A percentile compares a stretch with the other conserved stretches of the same genome.
phyloP scores from a whole-genome alignment of 2,113 vertebrate species.

The Junco hyemalis region DNA sequence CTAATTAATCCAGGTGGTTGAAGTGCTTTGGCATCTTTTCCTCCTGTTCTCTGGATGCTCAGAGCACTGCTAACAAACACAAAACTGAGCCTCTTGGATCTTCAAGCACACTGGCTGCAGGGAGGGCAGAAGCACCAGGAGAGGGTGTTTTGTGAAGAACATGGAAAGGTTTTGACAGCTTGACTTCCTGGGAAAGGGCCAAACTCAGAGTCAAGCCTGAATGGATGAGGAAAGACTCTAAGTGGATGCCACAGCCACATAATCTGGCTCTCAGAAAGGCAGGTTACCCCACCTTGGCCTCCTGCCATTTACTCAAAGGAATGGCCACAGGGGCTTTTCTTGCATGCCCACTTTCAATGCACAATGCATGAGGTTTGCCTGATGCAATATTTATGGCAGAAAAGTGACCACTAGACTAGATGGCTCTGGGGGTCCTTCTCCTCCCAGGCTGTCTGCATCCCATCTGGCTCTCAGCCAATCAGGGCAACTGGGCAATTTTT shows the following conservation, averaged over 20 bases:
- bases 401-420: neutral
- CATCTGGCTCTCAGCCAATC: neutral
- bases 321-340: neutral
- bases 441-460: neutral
- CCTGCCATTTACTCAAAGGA: neutral
- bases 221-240: neutral
- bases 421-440: neutral
- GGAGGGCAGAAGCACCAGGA: neutral
- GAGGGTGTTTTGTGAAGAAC: neutral
- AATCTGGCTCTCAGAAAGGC: neutral
- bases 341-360: neutral
- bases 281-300: neutral
- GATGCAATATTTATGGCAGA: neutral
- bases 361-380: neutral
- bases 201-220: neutral
- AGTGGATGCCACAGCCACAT: fast-evolving
- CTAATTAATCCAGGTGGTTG: slow-evolving; percentile 39
- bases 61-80: neutral
- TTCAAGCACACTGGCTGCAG: neutral
- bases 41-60: neutral
- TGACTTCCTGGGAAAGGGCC: neutral
- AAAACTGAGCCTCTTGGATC: neutral
- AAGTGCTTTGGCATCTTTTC: neutral
- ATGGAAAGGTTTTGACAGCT: neutral
- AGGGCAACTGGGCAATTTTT: neutral